Conservation (phyloP, 2,797 vertebrate genomes). For the Sarcoramphus papa region DNA sequence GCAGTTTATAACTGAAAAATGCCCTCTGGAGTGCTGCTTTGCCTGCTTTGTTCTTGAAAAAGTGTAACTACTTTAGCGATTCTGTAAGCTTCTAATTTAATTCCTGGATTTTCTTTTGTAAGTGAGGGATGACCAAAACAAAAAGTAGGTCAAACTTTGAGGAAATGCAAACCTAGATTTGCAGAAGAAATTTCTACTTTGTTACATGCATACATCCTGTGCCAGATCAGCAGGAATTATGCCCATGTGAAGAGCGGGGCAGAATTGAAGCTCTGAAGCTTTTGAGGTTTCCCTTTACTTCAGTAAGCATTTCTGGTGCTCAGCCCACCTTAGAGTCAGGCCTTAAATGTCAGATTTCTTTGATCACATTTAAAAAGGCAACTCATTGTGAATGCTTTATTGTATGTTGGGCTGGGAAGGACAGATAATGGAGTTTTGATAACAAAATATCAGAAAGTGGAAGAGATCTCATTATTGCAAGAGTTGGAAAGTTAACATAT, state of each 20-base stretch:
- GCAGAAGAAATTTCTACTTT: neutral
- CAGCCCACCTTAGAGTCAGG: neutral
- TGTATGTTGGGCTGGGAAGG: conserved; percentile 12
- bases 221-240: too few species aligned
- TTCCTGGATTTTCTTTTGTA: neutral
- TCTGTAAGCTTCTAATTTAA: neutral
- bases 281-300: neutral
- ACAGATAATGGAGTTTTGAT: conserved; percentile 28
- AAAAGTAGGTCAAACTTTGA: neutral
- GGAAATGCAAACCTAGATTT: neutral
- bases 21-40: neutral
- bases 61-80: neutral
- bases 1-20: neutral
- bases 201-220: neutral
- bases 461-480: conserved; percentile 4
- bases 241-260: neutral
- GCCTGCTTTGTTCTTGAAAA: neutral
- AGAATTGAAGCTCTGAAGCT: neutral
- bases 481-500: conserved; percentile 3
- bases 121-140: neutral
- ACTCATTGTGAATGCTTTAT: conserved; percentile 10
- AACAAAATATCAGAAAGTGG: neutral
- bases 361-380: neutral
- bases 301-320: neutral
- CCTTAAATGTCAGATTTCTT: neutral